Conservation (phyloP, 2,797 vertebrate genomes). For the Phrynocephalus guinanensis region DNA sequence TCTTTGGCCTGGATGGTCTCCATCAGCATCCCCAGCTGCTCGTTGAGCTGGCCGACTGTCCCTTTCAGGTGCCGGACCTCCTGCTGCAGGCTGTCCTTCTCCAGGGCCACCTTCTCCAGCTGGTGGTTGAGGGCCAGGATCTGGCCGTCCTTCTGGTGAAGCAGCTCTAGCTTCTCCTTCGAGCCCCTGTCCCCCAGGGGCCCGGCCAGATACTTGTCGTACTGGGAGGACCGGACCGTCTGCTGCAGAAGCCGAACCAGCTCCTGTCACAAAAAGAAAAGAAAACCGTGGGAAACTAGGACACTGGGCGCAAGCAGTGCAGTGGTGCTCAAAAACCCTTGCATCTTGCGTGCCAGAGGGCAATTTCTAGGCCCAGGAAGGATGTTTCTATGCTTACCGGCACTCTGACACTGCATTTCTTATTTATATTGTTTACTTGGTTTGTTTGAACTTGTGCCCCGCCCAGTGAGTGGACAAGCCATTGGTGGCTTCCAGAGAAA, state of each 20-base stretch:
- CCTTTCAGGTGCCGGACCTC: conserved; percentile 88
- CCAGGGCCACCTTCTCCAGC: conserved; percentile 87
- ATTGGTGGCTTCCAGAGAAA: no score
- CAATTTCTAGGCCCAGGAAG: no score
- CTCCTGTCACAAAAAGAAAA: conserved; percentile 79
- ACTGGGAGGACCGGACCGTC: conserved; percentile 91
- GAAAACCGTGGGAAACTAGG: not conserved
- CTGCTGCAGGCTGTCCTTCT: conserved; percentile 90
- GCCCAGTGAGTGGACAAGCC: no score
- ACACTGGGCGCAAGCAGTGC: no score
- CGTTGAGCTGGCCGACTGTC: conserved; percentile 91
- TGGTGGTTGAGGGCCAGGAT: conserved; percentile 87
- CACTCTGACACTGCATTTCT: no score
- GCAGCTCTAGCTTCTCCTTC: conserved; percentile 73
- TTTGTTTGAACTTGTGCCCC: no score
- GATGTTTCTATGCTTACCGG: no score
- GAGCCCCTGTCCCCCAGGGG: conserved; percentile 72
- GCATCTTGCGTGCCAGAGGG: no score
- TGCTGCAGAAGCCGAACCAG: conserved; percentile 95
- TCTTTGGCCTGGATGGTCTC: conserved; percentile 99
- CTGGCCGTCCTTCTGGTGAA: conserved; percentile 87
- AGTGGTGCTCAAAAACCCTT: no score
- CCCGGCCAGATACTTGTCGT: conserved; percentile 81
- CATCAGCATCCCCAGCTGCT: conserved; percentile 93
- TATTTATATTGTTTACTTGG: no score